phyloP scores from a whole-genome alignment of 2,888 invertebrate species.

The Idaea dimidiata region DNA sequence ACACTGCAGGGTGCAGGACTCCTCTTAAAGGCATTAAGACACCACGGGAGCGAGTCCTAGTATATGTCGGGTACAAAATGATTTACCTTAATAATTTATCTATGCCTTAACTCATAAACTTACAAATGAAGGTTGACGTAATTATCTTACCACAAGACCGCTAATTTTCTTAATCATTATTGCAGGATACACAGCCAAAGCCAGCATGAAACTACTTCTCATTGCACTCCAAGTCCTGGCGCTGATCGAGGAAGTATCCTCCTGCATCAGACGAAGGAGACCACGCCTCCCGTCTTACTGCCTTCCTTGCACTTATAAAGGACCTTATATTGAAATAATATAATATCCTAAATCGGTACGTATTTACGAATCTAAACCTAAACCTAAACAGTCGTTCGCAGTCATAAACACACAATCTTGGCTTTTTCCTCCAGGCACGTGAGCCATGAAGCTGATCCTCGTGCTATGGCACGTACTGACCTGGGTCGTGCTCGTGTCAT shows the following conservation, averaged over 20 bases:
- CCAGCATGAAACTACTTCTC: constrained; percentile 9
- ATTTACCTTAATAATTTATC: no score
- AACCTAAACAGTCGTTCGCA: no score
- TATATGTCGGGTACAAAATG: no score
- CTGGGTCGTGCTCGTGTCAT: neutral
- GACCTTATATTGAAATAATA: constrained; percentile 47
- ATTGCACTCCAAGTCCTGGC: constrained; percentile 16
- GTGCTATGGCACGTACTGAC: neutral
- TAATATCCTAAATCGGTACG: constrained; percentile 43
- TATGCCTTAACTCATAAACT: no score
- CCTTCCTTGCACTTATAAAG: constrained; percentile 52
- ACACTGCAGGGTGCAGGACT: no score
- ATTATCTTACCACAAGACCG: no score
- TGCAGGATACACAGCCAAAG: neutral
- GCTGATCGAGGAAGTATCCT: constrained; percentile 8
- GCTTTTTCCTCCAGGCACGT: neutral
- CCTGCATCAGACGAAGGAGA: constrained; percentile 22
- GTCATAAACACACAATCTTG: no score
- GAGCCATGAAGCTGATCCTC: neutral
- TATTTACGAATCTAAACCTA: no score
- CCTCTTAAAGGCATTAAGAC: no score
- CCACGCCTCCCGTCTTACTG: constrained; percentile 30
- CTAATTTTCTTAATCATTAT: no score
- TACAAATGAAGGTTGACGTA: no score
- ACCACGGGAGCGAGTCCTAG: no score